A percentile compares a stretch with the other conserved stretches of the same genome.
phyloP scores from a whole-genome alignment of 2,888 invertebrate species.

The Orthonychiurus folsomi region DNA sequence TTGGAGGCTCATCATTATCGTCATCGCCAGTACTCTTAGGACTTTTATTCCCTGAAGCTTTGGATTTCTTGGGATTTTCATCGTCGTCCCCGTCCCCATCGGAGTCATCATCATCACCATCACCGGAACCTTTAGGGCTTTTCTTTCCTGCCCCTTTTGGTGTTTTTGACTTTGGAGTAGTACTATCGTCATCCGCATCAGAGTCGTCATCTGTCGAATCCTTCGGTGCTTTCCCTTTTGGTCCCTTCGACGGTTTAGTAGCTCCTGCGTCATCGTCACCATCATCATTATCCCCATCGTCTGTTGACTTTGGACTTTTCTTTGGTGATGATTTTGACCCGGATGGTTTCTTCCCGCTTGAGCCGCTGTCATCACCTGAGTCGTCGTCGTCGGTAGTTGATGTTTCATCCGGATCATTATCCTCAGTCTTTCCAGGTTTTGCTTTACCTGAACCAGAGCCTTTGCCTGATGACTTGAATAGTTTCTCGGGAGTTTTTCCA shows the following conservation, averaged over 20 bases:
- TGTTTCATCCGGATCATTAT: too few species aligned
- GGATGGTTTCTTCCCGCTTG: too few species aligned
- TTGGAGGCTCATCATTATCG: conserved; percentile 8
- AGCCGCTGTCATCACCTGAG: too few species aligned
- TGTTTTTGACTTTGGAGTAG: not conserved
- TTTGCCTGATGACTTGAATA: too few species aligned
- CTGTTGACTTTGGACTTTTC: not conserved
- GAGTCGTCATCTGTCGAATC: conserved; percentile 9
- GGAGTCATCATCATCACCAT: conserved; percentile 9
- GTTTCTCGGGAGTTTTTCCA: too few species aligned
- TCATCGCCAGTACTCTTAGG: conserved; percentile 1
- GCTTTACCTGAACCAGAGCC: too few species aligned
- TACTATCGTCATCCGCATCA: not conserved
- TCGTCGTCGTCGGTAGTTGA: too few species aligned
- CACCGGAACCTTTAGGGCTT: not conserved
- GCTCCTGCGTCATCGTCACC: not conserved
- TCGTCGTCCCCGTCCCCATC: conserved; percentile 3
- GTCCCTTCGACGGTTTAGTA: too few species aligned
- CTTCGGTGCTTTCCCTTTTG: not conserved
- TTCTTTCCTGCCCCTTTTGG: too few species aligned
- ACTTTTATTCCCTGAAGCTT: too few species aligned
- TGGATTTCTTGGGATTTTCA: not conserved
- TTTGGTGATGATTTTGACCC: too few species aligned
- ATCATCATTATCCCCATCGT: not conserved
- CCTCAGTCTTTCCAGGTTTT: too few species aligned